Conservation (phyloP, 2,113 vertebrate species). For the Ploceus nigricollis region DNA sequence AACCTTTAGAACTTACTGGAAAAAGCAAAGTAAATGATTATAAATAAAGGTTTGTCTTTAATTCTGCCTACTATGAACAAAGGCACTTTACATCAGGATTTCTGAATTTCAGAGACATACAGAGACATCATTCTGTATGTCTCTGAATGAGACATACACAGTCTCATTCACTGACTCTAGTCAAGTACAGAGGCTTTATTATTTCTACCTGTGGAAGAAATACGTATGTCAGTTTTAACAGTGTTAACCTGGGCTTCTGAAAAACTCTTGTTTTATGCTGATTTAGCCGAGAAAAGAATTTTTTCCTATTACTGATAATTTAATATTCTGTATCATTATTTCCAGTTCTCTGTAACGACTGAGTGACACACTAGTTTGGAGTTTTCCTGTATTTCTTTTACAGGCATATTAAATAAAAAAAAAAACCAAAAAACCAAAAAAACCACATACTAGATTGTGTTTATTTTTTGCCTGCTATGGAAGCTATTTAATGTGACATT, state of each 20-base stretch:
- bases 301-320: neutral
- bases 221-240: neutral
- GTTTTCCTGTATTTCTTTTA: neutral
- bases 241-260: neutral
- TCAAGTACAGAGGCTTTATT: neutral
- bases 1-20: neutral
- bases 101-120: too few species aligned
- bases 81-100: neutral
- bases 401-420: neutral
- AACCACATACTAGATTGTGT: neutral
- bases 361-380: neutral
- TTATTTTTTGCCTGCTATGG: neutral
- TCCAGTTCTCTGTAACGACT: neutral
- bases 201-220: neutral
- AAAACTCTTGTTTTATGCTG: neutral
- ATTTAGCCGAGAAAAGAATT: neutral
- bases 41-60: neutral
- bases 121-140: too few species aligned
- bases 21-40: neutral
- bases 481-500: neutral
- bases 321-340: neutral
- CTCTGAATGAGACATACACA: too few species aligned
- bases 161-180: neutral
- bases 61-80: neutral
- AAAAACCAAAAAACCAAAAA: too few species aligned